Evolutionary conservation across 2,888 invertebrate species (phyloP).

Genomic region (Synergus umbraculus): DNA sequence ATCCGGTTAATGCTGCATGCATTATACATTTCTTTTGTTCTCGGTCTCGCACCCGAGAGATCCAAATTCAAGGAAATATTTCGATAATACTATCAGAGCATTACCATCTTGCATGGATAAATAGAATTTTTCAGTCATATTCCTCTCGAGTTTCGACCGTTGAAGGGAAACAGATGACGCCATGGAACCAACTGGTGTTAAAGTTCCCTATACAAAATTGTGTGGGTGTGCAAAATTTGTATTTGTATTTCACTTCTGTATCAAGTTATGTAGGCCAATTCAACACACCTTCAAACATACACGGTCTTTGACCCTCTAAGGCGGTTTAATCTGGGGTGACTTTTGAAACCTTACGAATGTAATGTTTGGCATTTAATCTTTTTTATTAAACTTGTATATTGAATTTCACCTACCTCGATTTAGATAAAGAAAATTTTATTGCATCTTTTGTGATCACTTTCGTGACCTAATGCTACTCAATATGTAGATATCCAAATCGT

Average conservation of each 20-base stretch:
- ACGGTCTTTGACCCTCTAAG: background rate
- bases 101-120: slow-evolving; percentile 10
- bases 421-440: too few relatives aligned
- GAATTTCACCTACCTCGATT: background rate
- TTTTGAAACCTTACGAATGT: background rate
- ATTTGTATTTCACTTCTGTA: background rate
- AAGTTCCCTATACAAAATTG: background rate
- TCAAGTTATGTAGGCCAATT: background rate
- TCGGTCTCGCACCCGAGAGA: background rate
- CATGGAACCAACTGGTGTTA: slow-evolving; percentile 7
- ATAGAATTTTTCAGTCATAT: slow-evolving; percentile 8
- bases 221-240: slow-evolving; percentile 14
- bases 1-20: slow-evolving; percentile 52
- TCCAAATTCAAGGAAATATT: background rate
- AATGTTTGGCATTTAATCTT: background rate
- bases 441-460: too few relatives aligned
- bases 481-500: background rate
- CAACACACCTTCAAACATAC: background rate
- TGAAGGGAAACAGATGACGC: slow-evolving; percentile 8
- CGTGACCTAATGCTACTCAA: background rate
- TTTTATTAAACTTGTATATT: background rate
- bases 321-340: background rate
- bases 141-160: background rate
- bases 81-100: background rate
- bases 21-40: slow-evolving; percentile 50